These are phyloP conservation scores for Ctenoplectra terminalis DNA, from an alignment of 1,140 invertebrate species.

Conservation along the genomic window DNA sequence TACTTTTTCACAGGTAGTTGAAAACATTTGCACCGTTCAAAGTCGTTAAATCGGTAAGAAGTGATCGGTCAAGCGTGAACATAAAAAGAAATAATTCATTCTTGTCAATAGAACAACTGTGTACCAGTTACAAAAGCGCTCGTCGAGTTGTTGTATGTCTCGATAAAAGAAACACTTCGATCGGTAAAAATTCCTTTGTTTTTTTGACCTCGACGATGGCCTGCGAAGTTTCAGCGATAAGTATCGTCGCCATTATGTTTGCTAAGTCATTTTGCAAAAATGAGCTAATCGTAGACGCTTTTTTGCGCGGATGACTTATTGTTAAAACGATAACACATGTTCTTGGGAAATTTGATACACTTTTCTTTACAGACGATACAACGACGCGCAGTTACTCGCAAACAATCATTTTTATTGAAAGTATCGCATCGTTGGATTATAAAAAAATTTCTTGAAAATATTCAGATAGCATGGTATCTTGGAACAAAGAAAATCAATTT, in stretches of 20 bases:
- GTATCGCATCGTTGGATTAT: neutral
- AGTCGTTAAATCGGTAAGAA: conserved; percentile 2
- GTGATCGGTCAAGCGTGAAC: neutral
- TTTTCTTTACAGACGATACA: neutral
- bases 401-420: neutral
- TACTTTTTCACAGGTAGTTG: neutral
- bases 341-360: neutral
- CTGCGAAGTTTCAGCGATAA: neutral
- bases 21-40: neutral
- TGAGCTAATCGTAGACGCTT: neutral
- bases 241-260: too few species aligned
- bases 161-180: neutral
- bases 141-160: neutral
- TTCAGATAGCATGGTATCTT: too few species aligned
- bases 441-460: neutral
- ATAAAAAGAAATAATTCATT: neutral
- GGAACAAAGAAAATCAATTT: neutral
- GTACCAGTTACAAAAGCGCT: neutral
- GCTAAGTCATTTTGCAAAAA: neutral
- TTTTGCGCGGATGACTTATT: neutral
- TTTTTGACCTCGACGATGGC: neutral
- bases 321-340: neutral
- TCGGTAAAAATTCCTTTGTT: neutral
- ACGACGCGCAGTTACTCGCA: neutral
- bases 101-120: neutral